These are phyloP conservation scores for Oncorhynchus masou DNA, from an alignment of 2,113 vertebrate species.

Conservation along the genomic window DNA sequence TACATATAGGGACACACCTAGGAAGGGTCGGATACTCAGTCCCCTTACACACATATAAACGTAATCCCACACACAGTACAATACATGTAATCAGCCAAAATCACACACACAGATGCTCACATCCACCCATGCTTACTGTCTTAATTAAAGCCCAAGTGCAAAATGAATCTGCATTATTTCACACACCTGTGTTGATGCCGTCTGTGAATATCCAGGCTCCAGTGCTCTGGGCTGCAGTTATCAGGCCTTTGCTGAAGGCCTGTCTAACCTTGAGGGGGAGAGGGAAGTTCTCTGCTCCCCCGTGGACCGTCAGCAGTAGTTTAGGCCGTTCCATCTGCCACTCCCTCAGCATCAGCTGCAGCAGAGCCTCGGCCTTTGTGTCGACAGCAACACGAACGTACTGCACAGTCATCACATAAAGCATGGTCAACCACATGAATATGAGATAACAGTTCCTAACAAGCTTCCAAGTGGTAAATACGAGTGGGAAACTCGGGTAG, in stretches of 20 bases:
- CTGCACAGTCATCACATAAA: constrained; percentile 60
- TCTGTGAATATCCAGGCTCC: constrained; percentile 96
- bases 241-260: constrained; percentile 87
- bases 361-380: constrained; percentile 79
- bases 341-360: constrained; percentile 89
- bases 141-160: too few species aligned
- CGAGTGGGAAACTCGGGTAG: too few species aligned
- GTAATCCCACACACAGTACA: background rate
- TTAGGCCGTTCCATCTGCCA: constrained; percentile 97
- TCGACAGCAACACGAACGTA: constrained; percentile 90
- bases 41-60: background rate
- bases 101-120: background rate
- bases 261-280: constrained; percentile 83
- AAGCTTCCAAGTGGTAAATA: too few species aligned
- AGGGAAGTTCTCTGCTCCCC: constrained; percentile 86
- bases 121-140: background rate
- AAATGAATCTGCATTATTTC: background rate
- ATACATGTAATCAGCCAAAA: background rate
- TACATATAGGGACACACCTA: constrained; percentile 90
- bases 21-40: background rate
- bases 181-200: constrained; percentile 87
- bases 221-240: constrained; percentile 89
- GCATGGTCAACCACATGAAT: background rate
- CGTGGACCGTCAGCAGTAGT: constrained; percentile 89
- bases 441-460: background rate